Evolutionary conservation across 2,888 invertebrate genomes (phyloP).

Genomic region (Andrena chrysosceles): DNA sequence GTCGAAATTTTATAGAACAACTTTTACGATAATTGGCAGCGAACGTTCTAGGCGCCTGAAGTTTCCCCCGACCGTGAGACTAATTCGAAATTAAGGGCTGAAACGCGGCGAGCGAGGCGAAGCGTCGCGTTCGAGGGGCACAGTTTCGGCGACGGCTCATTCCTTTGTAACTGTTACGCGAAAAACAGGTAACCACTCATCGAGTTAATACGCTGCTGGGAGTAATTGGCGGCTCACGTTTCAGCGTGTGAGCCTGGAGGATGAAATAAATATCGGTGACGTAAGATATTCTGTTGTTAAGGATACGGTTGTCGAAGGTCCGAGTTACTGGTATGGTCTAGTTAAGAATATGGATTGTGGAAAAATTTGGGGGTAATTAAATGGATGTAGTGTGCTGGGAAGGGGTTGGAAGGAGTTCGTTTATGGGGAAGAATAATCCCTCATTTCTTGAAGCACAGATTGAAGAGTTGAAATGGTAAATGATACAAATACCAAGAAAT

Average conservation of each 20-base stretch:
- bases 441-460: too few species aligned
- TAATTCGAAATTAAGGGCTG: slow-evolving; percentile 44
- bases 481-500: too few species aligned
- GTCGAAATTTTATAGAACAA: slow-evolving; percentile 64
- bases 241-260: background rate
- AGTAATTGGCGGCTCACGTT: background rate
- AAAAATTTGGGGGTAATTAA: too few species aligned
- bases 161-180: slow-evolving; percentile 21
- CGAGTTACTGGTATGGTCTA: too few species aligned
- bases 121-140: slow-evolving; percentile 14
- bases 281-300: too few species aligned
- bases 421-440: too few species aligned
- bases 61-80: slow-evolving; percentile 44
- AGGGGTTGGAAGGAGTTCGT: too few species aligned
- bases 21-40: slow-evolving; percentile 54
- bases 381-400: too few species aligned
- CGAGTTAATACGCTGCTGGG: background rate
- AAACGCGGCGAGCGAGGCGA: slow-evolving; percentile 16
- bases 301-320: too few species aligned
- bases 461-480: too few species aligned
- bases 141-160: background rate
- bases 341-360: too few species aligned
- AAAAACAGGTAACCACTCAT: background rate
- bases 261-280: too few species aligned
- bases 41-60: slow-evolving; percentile 41